phyloP scores from a whole-genome alignment of 2,888 invertebrate species.

The Acanthosepion lycidas region DNA sequence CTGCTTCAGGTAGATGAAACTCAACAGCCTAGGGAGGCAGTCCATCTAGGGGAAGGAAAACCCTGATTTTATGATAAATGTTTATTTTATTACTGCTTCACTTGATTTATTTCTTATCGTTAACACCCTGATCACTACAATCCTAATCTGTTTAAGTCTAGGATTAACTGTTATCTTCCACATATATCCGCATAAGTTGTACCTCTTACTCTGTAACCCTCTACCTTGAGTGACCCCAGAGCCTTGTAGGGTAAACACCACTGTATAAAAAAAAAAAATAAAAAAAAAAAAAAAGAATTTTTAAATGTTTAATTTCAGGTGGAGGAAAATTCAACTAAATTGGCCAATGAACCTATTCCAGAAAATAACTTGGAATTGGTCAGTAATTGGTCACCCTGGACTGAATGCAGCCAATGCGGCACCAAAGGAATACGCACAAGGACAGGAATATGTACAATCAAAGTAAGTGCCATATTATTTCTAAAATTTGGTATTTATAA shows the following conservation, averaged over 20 bases:
- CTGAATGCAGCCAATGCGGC: slow-evolving; percentile 80
- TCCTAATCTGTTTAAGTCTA: too few relatives aligned
- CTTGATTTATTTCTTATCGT: neutral
- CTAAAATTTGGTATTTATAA: too few relatives aligned
- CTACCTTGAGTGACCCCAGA: too few relatives aligned
- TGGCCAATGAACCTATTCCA: neutral
- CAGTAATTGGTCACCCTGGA: slow-evolving; percentile 81
- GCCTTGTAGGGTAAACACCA: too few relatives aligned
- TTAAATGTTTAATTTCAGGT: neutral
- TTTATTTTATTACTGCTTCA: neutral
- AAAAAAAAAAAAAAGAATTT: neutral
- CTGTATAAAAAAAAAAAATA: too few relatives aligned
- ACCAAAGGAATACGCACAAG: slow-evolving; percentile 78
- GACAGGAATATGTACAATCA: slow-evolving; percentile 80
- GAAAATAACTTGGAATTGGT: slow-evolving; percentile 74
- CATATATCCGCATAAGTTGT: too few relatives aligned
- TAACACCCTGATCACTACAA: too few relatives aligned
- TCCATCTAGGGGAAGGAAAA: too few relatives aligned
- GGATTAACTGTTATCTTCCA: too few relatives aligned
- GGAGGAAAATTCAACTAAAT: neutral
- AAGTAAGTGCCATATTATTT: slow-evolving; percentile 51
- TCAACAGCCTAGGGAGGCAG: too few relatives aligned
- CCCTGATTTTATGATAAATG: neutral
- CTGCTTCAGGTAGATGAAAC: too few relatives aligned
- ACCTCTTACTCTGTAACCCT: too few relatives aligned